Evolutionary conservation across 2,113 vertebrate species (phyloP), one percentile per base, ranked within the genome.

Genomic region (Rattus rattus): DNA sequence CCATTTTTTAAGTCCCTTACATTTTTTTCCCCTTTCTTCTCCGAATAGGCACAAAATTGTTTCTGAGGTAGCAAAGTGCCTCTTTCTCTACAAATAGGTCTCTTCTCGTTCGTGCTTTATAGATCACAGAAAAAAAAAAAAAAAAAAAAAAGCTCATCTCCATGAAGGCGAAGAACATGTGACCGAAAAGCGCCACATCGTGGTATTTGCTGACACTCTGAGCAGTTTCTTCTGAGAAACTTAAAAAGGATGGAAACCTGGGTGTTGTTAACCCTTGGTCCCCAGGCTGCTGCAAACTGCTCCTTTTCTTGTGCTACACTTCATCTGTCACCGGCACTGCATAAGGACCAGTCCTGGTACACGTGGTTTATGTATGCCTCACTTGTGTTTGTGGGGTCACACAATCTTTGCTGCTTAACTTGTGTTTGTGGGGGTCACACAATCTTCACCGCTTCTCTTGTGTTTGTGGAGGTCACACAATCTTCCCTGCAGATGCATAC

Each of bases 31-130:
- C 80, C 94, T 94, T 39, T 56, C 47, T 91, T 94, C 92, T 97
- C 75, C 97, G 20, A 94, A 28, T 49, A 94, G 77, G 33, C 83
- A 87, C 86, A 75, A 79, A 43, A 94, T 97, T 83, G 47, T 88
- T 97, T 97, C 97, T 91, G 92, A 87, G 95, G 80, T 28, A 95
- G 43, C 94, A 96, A 98, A 91, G 24, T 5, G 47, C 94, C 96
- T 96, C 7, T 92, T 98, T 98, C 98, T 95, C 94, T 89, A 94
- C 49, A 95, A 95, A 94, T 88, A 59, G 36, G 4, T 97, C 93
- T 96, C 30, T 22, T 98, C 97, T 93, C 97, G 69, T 95, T 97
- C 49, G 59, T 96, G 95, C 72, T 90, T 97, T 95, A 87, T 86
- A 97, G 88, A 94, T 59, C 81, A 84, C 92, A 94, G 72, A 91